Evolutionary conservation across 2,797 vertebrate species (phyloP).

Genomic region (Lateolabrax maculatus): DNA sequence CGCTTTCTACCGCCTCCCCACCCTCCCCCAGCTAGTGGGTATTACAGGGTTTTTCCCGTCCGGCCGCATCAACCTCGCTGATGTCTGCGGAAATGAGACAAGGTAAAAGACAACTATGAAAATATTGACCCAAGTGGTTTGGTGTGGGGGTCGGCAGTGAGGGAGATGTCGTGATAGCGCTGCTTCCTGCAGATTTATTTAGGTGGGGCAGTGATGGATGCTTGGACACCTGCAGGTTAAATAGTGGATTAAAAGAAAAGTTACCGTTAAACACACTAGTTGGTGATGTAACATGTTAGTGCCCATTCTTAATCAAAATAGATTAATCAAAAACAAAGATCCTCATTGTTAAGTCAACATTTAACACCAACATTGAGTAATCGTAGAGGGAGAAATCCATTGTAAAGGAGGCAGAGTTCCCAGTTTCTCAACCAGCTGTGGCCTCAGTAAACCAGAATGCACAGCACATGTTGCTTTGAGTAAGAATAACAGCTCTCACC

Average conservation of each 20-base stretch:
- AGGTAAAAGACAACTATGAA: slow-evolving; percentile 53
- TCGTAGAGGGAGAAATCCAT: background rate
- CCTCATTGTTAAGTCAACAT: background rate
- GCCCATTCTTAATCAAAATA: background rate
- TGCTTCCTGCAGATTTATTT: slow-evolving; percentile 30
- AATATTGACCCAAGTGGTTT: slow-evolving; percentile 66
- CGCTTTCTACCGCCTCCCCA: slow-evolving; percentile 31
- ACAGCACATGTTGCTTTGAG: slow-evolving; percentile 18
- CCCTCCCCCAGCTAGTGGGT: slow-evolving; percentile 43
- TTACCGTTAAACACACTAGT: slow-evolving; percentile 8
- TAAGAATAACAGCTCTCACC: slow-evolving; percentile 2
- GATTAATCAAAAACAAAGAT: background rate
- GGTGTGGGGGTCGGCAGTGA: slow-evolving; percentile 13
- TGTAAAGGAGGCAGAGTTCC: background rate
- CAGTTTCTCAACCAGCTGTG: slow-evolving; percentile 1
- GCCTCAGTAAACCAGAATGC: background rate
- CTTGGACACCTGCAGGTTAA: slow-evolving; percentile 19
- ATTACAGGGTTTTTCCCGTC: slow-evolving; percentile 65
- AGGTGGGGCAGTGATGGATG: background rate
- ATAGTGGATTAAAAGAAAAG: slow-evolving; percentile 8
- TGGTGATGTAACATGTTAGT: slow-evolving; percentile 1
- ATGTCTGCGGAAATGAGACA: slow-evolving; percentile 63
- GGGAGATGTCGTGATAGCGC: slow-evolving; percentile 37
- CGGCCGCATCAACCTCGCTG: slow-evolving; percentile 43
- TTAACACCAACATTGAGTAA: background rate